Evolutionary conservation across 2,888 invertebrate genomes (phyloP).

Genomic region (Microctonus brassicae): DNA sequence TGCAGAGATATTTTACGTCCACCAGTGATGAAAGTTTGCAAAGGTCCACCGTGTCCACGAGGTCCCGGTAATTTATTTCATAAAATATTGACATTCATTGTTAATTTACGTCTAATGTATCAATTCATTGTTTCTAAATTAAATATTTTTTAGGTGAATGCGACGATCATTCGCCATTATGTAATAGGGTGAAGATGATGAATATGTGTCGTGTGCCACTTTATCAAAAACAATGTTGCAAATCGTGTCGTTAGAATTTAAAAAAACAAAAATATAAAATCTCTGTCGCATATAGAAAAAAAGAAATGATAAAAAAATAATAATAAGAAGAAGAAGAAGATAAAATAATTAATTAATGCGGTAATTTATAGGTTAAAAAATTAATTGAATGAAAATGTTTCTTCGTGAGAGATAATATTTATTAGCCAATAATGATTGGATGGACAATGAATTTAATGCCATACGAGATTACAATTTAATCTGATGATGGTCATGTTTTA

Average conservation of each 20-base stretch:
- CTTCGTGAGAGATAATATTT: neutral
- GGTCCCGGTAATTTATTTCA: constrained; percentile 57
- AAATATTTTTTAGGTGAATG: constrained; percentile 75
- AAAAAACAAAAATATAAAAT: constrained; percentile 23
- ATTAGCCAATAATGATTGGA: neutral
- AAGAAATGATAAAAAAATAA: too few species aligned
- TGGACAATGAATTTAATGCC: neutral
- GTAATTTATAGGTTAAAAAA: constrained; percentile 2
- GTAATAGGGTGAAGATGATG: constrained; percentile 88
- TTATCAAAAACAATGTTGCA: constrained; percentile 90
- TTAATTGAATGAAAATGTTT: neutral
- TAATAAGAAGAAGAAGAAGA: constrained; percentile 1
- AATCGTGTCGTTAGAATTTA: constrained; percentile 75
- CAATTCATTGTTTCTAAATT: constrained; percentile 17
- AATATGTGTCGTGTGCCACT: constrained; percentile 88
- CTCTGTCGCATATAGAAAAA: constrained; percentile 5
- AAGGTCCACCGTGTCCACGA: constrained; percentile 77
- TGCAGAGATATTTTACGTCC: constrained; percentile 86
- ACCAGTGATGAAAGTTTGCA: constrained; percentile 83
- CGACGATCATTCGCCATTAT: constrained; percentile 86
- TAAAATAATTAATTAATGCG: constrained; percentile 13
- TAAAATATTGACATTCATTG: neutral
- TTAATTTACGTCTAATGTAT: neutral
- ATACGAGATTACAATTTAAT: neutral
- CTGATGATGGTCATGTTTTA: neutral